Conservation (phyloP, 2,888 invertebrate species). For the Lacanobia oleracea region DNA sequence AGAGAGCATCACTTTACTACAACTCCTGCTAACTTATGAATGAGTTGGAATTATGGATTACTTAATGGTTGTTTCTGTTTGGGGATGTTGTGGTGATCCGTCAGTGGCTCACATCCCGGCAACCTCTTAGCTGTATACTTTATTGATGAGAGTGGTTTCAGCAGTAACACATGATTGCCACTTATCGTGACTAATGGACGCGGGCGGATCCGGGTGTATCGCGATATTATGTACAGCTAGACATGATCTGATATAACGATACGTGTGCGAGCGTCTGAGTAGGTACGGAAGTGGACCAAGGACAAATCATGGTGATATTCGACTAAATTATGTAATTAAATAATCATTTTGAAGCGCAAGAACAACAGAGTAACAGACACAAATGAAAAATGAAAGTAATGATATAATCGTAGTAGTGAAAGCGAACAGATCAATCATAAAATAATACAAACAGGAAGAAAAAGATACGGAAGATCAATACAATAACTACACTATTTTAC, state of each 20-base stretch:
- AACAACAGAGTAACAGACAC: neutral
- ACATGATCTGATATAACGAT: neutral
- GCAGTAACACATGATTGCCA: conserved; percentile 22
- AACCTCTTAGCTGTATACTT: conserved; percentile 18
- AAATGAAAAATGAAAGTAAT: neutral
- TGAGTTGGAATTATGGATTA: conserved; percentile 24
- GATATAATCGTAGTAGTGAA: neutral
- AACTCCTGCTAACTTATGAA: conserved; percentile 23
- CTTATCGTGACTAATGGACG: conserved; percentile 29
- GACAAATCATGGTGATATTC: neutral
- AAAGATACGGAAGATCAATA: neutral
- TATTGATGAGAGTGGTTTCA: conserved; percentile 34
- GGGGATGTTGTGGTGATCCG: conserved; percentile 13
- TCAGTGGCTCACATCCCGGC: neutral
- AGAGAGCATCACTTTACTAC: neutral
- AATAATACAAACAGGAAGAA: neutral
- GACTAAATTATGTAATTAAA: neutral
- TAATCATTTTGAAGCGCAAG: neutral
- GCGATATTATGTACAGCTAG: neutral
- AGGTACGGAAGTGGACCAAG: neutral
- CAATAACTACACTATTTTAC: conserved; percentile 5
- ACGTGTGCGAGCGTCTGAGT: neutral
- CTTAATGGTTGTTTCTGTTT: conserved; percentile 14
- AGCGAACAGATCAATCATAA: neutral
- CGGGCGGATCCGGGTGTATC: neutral